Evolutionary conservation across 2,797 vertebrate genomes (phyloP), one percentile per base, ranked within the genome.

Genomic region (Oryzias sinensis): DNA sequence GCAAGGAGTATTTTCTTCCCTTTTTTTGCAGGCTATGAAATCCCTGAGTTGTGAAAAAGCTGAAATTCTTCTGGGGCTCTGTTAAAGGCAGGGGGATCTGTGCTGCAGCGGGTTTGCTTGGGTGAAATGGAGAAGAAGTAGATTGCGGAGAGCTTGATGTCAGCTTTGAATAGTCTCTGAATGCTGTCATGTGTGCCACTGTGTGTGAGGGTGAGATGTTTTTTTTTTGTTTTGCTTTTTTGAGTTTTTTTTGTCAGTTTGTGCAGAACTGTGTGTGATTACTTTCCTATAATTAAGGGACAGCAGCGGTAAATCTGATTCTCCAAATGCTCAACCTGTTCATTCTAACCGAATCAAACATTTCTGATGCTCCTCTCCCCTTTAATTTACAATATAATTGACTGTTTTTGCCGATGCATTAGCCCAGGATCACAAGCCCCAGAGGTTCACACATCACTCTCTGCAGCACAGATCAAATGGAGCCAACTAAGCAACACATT

Each of bases 371-470:
- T 76, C 55, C 62, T 86, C 70, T 89, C 59, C 74, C 33, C 80
- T 76, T 80, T 80, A 83, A 87, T 89, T 88, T 87, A 87, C 81
- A 83, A 78, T 84, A 89, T 90, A 92, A 90, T 90, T 89, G 85
- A 88, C 80, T 89, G 84, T 89, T 88, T 89, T 90, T 89, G 78
- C 80, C 72, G 77, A 76, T 76, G 86, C 84, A 87, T 91, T 87
- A 89, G 88, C 73, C 81, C 51, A 67, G 69, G 82, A 90, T 92
- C 89, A 90, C 81, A 90, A 79, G 77, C 80, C 85, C 83, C 48
- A 53, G 70, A 84, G 86, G 81, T 90, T 90, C 82, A 87, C 79
- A 81, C 85, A 80, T 80, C 70, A 78, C 81, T 88, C 86, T 84
- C 86, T 83, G 83, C 81, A 64, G 76, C 76, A 58, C 68, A 87